Evolutionary conservation across 2,888 invertebrate genomes (phyloP), one percentile per base, ranked within the genome.

Genomic region (Bembecia ichneumoniformis): DNA sequence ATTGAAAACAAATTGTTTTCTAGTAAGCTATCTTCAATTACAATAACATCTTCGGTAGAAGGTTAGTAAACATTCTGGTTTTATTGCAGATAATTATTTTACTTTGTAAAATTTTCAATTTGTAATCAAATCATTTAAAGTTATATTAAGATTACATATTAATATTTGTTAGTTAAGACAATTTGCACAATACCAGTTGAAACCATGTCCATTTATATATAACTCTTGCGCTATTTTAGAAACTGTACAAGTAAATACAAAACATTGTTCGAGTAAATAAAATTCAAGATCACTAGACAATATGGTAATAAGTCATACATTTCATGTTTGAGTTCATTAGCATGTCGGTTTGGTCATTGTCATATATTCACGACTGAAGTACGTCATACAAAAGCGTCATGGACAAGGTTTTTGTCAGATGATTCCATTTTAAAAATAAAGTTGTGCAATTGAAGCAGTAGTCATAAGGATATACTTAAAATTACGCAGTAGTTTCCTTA

Each of bases 301-400:
- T 40, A 40, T 40, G 40, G 40, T 13, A 40, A 40, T 13, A 40
- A 40, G 17, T 16, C 44, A 44, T 15, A 44, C 15, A 16, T 44
- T 44, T 44, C 17, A 15, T 14, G 44, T 64, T 64, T 58, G 58
- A 52, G 58, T 60, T 66, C 58, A 69, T 74, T 71, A 71, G 63
- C 72, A 66, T 64, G 58, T 63, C 53, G 52, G 17, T 28, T 15
- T 63, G 62, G 71, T 73, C 66, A 66, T 57, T 66, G 60, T 58
- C 57, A 53, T 51, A 68, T 65, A 72, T 58, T 75, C 75, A 75
- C 54, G 34, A 51, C 15, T 14, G 17, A 44, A 44, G 16, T 15
- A 44, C 15, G 16, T 44, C 17, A 44, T 15, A 10, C 44, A 15
- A 16, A 5, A 11, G 3, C 44, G 44, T 44, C 44, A 44, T 44